Evolutionary conservation across 2,888 invertebrate genomes (phyloP).

Genomic region (Himalopsyche tibetana): DNA sequence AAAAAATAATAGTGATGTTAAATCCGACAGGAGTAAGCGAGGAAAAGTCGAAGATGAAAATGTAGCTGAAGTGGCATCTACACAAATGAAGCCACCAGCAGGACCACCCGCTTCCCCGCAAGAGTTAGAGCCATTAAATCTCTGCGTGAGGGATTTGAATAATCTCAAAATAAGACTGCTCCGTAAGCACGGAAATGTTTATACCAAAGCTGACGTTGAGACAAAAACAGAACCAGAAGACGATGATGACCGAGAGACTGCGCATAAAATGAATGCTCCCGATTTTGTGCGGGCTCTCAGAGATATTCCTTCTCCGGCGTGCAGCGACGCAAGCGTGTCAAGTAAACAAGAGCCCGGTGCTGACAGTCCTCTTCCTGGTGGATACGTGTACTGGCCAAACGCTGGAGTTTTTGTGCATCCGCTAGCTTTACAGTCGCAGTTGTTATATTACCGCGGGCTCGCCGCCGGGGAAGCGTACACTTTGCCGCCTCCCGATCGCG

Average conservation of each 20-base stretch:
- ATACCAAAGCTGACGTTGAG: slow-evolving; percentile 76
- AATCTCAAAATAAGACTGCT: slow-evolving; percentile 82
- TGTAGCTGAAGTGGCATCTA: slow-evolving; percentile 69
- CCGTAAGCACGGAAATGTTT: slow-evolving; percentile 80
- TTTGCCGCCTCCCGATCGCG: slow-evolving; percentile 72
- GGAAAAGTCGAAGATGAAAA: slow-evolving; percentile 55
- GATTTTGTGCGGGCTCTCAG: slow-evolving; percentile 71
- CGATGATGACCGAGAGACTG: slow-evolving; percentile 66
- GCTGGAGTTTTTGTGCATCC: slow-evolving; percentile 85
- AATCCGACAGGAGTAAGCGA: slow-evolving; percentile 58
- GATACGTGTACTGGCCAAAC: slow-evolving; percentile 84
- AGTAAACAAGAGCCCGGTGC: slow-evolving; percentile 71
- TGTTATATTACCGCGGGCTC: slow-evolving; percentile 86
- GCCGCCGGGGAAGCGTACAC: slow-evolving; percentile 74
- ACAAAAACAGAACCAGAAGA: slow-evolving; percentile 78
- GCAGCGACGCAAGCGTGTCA: slow-evolving; percentile 65
- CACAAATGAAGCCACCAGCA: slow-evolving; percentile 71
- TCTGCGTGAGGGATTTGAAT: slow-evolving; percentile 87
- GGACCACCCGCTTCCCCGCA: slow-evolving; percentile 70
- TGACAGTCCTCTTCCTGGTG: slow-evolving; percentile 71
- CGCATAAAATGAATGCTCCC: slow-evolving; percentile 74
- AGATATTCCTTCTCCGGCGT: slow-evolving; percentile 70
- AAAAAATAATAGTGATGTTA: slow-evolving; percentile 70
- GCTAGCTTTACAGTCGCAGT: slow-evolving; percentile 82
- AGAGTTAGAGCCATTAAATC: slow-evolving; percentile 85